Evolutionary conservation across 2,113 vertebrate genomes (phyloP).

Genomic region (Tympanuchus pallidicinctus): DNA sequence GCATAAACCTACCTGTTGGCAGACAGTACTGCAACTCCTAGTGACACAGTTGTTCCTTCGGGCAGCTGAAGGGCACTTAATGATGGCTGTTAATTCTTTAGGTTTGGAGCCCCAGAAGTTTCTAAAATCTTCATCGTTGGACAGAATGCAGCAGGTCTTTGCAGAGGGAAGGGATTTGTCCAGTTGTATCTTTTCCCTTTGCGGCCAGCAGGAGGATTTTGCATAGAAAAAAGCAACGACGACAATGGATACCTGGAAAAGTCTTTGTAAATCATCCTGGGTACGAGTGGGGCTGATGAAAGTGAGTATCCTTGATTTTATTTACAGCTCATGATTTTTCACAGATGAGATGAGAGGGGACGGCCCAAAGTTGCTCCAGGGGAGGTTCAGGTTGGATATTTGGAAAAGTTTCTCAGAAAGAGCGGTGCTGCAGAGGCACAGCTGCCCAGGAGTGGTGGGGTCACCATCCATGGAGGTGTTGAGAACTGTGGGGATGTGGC

Average conservation of each 20-base stretch:
- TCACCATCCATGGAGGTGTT: too few species aligned
- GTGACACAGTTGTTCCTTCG: too few species aligned
- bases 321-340: background rate
- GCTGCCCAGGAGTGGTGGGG: too few species aligned
- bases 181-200: background rate
- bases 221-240: background rate
- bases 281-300: background rate
- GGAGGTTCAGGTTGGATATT: too few species aligned
- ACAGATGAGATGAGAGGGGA: too few species aligned
- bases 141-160: background rate
- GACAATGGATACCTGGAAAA: background rate
- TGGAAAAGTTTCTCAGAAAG: too few species aligned
- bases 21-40: background rate
- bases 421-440: too few species aligned
- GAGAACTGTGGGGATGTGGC: too few species aligned
- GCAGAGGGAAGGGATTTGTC: background rate
- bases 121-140: background rate
- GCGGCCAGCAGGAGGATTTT: background rate
- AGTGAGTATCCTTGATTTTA: background rate
- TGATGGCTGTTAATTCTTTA: background rate
- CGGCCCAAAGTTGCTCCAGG: too few species aligned
- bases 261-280: background rate
- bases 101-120: background rate
- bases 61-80: background rate
- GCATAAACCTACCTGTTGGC: background rate